These are phyloP conservation scores for Ecliptopera silaceata DNA, from an alignment of 2,888 invertebrate species.

Conservation along the genomic window DNA sequence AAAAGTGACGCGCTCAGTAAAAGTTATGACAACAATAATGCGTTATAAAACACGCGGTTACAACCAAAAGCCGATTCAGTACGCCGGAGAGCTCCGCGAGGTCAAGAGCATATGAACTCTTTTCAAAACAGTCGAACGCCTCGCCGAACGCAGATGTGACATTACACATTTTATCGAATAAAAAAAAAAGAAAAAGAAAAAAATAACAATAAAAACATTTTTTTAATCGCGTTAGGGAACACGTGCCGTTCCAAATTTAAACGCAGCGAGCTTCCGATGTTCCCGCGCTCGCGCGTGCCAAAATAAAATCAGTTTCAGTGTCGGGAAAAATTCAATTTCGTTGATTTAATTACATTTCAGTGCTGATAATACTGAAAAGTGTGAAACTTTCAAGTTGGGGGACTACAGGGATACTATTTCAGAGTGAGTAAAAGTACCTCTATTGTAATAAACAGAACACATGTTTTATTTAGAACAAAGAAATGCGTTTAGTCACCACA, in stretches of 20 bases:
- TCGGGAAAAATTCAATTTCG: constrained; percentile 31
- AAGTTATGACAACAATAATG: constrained; percentile 77
- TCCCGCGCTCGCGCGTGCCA: constrained; percentile 46
- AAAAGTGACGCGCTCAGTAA: constrained; percentile 50
- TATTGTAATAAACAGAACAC: neutral
- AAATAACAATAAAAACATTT: constrained; percentile 32
- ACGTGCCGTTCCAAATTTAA: constrained; percentile 64
- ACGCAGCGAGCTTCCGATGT: constrained; percentile 46
- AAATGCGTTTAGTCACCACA: constrained; percentile 13
- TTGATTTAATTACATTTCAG: constrained; percentile 15
- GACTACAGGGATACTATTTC: constrained; percentile 36
- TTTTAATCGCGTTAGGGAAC: constrained; percentile 41
- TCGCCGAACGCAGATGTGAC: constrained; percentile 62
- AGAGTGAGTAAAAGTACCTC: constrained; percentile 46
- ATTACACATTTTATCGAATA: constrained; percentile 41
- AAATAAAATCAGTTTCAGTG: constrained; percentile 37
- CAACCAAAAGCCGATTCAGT: constrained; percentile 76
- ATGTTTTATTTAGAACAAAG: constrained; percentile 10
- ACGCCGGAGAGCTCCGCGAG: constrained; percentile 68
- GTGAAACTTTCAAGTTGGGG: constrained; percentile 39
- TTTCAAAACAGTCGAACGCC: constrained; percentile 68
- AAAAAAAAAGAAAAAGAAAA: constrained; percentile 40
- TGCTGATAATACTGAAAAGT: constrained; percentile 14
- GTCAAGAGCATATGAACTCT: constrained; percentile 74
- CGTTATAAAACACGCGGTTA: constrained; percentile 75